A percentile compares a stretch with the other conserved stretches of the same genome.
Conservation (phyloP, 2,113 vertebrate genomes). For the Myiozetetes cayanensis region DNA sequence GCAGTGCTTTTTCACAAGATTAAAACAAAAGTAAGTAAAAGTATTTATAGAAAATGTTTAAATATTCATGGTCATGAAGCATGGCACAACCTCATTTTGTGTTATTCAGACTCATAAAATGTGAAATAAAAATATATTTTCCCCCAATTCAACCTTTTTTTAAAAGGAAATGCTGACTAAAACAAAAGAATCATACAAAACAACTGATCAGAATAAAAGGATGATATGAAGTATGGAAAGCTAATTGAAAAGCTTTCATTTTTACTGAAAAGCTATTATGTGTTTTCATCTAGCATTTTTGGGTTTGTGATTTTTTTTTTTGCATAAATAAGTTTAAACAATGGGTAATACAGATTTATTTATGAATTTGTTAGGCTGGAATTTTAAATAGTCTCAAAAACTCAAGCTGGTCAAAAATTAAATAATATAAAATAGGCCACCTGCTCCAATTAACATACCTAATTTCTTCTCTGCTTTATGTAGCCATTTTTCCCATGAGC, state of each 20-base stretch:
- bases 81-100: conserved; percentile 32
- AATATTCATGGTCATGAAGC: background rate
- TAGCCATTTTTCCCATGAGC: background rate
- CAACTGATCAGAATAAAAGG: conserved; percentile 18
- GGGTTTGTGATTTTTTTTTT: background rate
- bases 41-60: conserved; percentile 26
- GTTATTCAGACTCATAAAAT: conserved; percentile 22
- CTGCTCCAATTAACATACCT: conserved; percentile 21
- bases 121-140: conserved; percentile 26
- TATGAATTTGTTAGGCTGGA: background rate
- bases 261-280: background rate
- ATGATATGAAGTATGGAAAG: background rate
- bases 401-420: background rate
- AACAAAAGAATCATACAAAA: conserved; percentile 19
- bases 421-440: conserved; percentile 4
- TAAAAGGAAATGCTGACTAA: conserved; percentile 43
- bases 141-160: background rate
- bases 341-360: conserved; percentile 14
- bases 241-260: conserved; percentile 26
- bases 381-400: conserved; percentile 29
- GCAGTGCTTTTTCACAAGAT: background rate
- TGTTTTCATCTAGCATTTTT: background rate
- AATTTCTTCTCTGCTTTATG: background rate
- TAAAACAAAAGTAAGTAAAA: background rate
- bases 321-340: conserved; percentile 35